Evolutionary conservation across 2,888 invertebrate species (phyloP), one percentile per base, ranked within the genome.

Genomic region (Leucozona laternaria): DNA sequence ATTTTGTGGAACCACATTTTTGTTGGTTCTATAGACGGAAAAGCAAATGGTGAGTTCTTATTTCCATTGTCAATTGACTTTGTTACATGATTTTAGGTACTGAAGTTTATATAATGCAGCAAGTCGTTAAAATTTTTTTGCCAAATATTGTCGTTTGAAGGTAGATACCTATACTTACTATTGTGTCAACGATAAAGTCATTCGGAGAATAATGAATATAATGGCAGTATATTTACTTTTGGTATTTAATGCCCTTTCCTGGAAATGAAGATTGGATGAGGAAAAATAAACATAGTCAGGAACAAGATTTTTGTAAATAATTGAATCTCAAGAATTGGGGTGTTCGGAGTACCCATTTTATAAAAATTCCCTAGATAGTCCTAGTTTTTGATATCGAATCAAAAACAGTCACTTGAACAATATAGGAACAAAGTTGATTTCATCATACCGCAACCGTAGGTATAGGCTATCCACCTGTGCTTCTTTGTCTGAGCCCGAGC

Each of bases 41-140:
- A 34, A 37, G 17, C 6, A 31, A 57, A 31, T 17, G 13, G 40
- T 45, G 40, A 48, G 62, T 62, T 22, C 53, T 34, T 43, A 53
- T 53, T 71, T 48, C 43, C 5, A 55, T 45, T 71, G 71, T 55
- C 40, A 60, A 60, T 60, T 17, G 34, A 71, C 40, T 62, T 71
- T 78, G 53, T 28, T 62, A 60, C 17, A 71, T 71, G 53, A 71
- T 62, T 70, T 70, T 11, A 11, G 50, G 48, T 37, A 70, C 20
- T 5, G 25, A 34, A 62, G 50, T 53, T 73, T 50, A 25, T 48
- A 15, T 53, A 53, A 53, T 58, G 13, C 8, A 2, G 15, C 20
- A 37, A 22, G 60, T 60, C 37, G 20, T 58, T 34, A 34, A 20
- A 34, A 37, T 31, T 37, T 31, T 37, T 60, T 37, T 4, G 15